A percentile compares a stretch with the other conserved stretches of the same genome.
phyloP scores from a whole-genome alignment of 2,113 vertebrate species.

The Neolamprologus fasciatus region DNA sequence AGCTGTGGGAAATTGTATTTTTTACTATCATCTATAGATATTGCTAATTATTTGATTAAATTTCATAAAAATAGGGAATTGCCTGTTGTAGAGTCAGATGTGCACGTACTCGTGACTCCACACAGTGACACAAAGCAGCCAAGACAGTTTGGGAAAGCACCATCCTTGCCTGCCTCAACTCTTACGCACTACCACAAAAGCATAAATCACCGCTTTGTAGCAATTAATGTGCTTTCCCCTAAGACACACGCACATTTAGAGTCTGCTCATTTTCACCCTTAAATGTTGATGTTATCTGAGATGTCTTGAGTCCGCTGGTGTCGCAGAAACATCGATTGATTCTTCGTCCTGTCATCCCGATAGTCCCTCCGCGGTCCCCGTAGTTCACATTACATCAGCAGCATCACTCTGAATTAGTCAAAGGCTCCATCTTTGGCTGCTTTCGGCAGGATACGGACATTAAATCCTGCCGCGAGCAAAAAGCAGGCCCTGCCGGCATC shows the following conservation, averaged over 20 bases:
- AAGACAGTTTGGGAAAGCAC: not conserved
- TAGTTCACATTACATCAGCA: conserved; percentile 60
- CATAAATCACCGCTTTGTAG: not conserved
- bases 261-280: not conserved
- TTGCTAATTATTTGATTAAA: not conserved
- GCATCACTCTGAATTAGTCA: conserved; percentile 44
- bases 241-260: not conserved
- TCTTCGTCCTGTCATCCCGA: not conserved
- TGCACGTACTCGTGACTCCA: not conserved
- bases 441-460: conserved; percentile 54
- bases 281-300: conserved; percentile 42
- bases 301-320: not conserved
- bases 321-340: conserved; percentile 2
- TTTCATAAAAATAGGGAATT: not conserved
- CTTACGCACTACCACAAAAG: not conserved
- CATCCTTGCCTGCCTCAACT: not conserved
- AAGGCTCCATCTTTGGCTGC: conserved; percentile 38
- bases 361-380: conserved; percentile 19
- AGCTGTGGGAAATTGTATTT: not conserved
- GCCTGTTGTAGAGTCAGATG: not conserved
- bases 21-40: not conserved
- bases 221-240: not conserved
- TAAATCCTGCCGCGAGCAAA: conserved; percentile 43
- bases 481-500: not conserved
- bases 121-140: not conserved